Conservation (phyloP, 2,888 invertebrate species). For the Polydrusus cervinus region DNA sequence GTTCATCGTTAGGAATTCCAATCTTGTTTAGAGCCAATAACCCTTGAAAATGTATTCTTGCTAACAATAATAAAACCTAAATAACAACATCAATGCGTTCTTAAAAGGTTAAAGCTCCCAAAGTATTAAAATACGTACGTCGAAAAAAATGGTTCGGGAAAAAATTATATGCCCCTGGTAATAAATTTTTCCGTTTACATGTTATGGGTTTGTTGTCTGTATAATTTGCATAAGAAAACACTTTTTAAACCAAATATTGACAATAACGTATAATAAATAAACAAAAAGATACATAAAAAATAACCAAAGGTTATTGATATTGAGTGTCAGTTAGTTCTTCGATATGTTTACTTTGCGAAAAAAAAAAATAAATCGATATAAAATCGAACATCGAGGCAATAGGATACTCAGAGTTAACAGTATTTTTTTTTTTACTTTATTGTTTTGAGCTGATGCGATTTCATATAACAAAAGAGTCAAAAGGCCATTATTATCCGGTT, state of each 20-base stretch:
- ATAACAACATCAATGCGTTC: neutral
- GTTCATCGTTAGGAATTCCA: too few species aligned
- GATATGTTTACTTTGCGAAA: too few species aligned
- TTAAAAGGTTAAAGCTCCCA: neutral
- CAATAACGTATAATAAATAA: neutral
- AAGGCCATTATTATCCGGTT: too few species aligned
- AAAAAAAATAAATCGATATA: too few species aligned
- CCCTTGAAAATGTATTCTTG: too few species aligned
- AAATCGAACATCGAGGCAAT: too few species aligned
- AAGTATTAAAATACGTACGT: neutral
- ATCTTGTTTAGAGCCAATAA: too few species aligned
- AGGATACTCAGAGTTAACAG: too few species aligned
- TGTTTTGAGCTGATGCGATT: too few species aligned
- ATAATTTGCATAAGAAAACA: neutral
- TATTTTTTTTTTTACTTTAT: too few species aligned
- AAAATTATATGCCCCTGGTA: neutral
- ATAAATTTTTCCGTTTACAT: neutral
- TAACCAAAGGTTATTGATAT: neutral
- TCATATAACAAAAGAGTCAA: too few species aligned
- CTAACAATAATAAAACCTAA: too few species aligned
- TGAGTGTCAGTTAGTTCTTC: neutral
- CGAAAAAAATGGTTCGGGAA: neutral
- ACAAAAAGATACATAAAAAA: neutral
- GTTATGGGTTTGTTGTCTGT: slow-evolving; percentile 2
- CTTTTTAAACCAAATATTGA: neutral